Base-by-base conservation (phyloP, 2,888 invertebrate genomes). In the Nesidiocoris tenuis region DNA sequence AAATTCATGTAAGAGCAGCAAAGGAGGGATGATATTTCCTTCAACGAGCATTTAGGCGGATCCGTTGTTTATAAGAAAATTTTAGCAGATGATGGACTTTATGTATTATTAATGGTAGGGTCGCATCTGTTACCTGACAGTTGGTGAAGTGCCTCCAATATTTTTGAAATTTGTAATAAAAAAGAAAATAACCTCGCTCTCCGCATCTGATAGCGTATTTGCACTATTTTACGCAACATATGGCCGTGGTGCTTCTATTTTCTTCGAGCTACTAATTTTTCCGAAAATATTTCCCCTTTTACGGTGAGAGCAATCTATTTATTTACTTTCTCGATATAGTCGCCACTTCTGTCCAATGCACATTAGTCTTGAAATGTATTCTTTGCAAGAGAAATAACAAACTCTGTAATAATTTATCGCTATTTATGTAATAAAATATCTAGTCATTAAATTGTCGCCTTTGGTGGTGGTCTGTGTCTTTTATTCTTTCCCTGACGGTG, bases 371-470 rank as follows among this genome's bases (percentile, higher is more conserved):
- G n/a, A n/a, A n/a, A 39, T 39, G 5, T 7, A 39, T 12, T 39
- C 3, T 12, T 12, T 12, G 39, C 39, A 39, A 39, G 39, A n/a
- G 39, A 39, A 39, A 39, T 39, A 39, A 39, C 39, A n/a, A n/a
- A n/a, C 39, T 7, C 39, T 75, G 66, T 75, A 66, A 74, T 56
- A 63, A 56, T 64, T 74, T 66, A 63, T 65, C 65, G 18, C 59
- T 59, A 66, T 78, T 78, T 78, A 78, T 78, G 76, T 78, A 77
- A 78, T 77, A 78, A 77, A 78, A 78, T 61, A 74, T 77, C 77
- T 77, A 79, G 77, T 79, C 77, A 77, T 72, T 74, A 70, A 74
- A 75, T 19, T 71, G 61, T 74, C 61, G 67, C 67, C 76, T 74
- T 65, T 70, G 78, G 77, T 78, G 74, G 65, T 65, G 79, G 76